phyloP scores from a whole-genome alignment of 2,888 invertebrate genomes.

The Diarsia dahlii region DNA sequence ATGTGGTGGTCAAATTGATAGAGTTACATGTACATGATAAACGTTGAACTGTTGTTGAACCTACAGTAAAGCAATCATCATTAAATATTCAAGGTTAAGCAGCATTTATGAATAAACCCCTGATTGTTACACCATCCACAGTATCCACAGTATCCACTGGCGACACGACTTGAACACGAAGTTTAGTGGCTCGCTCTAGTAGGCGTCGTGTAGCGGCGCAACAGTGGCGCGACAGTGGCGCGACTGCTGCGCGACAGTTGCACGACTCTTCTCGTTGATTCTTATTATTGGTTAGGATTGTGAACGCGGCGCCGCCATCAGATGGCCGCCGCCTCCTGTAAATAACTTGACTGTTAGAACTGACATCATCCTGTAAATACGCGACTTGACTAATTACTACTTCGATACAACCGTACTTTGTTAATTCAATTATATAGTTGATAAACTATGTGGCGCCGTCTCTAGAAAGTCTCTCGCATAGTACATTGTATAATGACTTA shows the following conservation, averaged over 20 bases:
- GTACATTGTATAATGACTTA: background rate
- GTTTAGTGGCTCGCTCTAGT: conserved; percentile 5
- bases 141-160: no score
- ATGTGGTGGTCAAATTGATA: background rate
- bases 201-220: background rate
- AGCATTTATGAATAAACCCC: background rate
- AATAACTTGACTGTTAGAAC: conserved; percentile 36
- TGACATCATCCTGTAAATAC: conserved; percentile 36
- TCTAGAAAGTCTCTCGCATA: background rate
- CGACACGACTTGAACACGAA: conserved; percentile 10
- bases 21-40: background rate
- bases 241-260: conserved; percentile 1
- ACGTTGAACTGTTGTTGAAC: background rate
- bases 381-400: conserved; percentile 19
- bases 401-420: conserved; percentile 28
- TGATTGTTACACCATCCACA: background rate
- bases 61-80: background rate
- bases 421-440: conserved; percentile 15
- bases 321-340: conserved; percentile 36
- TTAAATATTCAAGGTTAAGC: background rate
- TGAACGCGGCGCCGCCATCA: conserved; percentile 32
- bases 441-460: conserved; percentile 8
- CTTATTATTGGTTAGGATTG: conserved; percentile 29
- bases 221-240: conserved; percentile 10
- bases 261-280: conserved; percentile 20